Evolutionary conservation across 1,140 invertebrate species (phyloP), one percentile per base, ranked within the genome.

Genomic region (Drosophila teissieri): DNA sequence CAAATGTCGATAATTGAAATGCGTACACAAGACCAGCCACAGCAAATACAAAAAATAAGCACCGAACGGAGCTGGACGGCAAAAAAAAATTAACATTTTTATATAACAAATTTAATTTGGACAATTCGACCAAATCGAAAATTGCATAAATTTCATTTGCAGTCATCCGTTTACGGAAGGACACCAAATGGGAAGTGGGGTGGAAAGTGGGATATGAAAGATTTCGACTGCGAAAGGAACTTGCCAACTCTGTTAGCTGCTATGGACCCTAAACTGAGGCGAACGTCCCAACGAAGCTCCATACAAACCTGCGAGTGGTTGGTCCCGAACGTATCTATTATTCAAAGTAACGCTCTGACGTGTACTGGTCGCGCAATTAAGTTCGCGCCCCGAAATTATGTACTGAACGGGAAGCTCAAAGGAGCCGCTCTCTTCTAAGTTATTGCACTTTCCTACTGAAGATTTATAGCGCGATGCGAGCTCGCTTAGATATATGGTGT

Each of bases 1-100:
- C 65, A 82, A 86, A 67, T 73, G 83, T 76, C 83, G 73, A 86
- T 79, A 82, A 76, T 78, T 80, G 46, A 85, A 84, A 78, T 78
- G 73, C 81, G 52, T 79, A 42, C 48, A 58, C 58, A 53, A 62
- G 22, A 62, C 42, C 46, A 67, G 34, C 53, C 56, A 14, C 17
- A 49, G 36, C 24, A 27, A 74, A 55, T 61, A 48, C 63, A 56
- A 14, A 53, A 27, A 44, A 40, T 37, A n/a, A 53, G 17, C 46
- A 63, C 53, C 24, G 31, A 49, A 40, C 48, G 2, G 34, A 39
- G 34, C 39, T 40, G 63, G 39, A 45, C 42, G 34, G 42, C 27
- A 19, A 49, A 63, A 19, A 48, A 62, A 78, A 86, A 86, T 82
- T 79, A 72, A 57, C 78, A 86, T 81, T 73, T 84, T 74, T 85